Evolutionary conservation across 2,113 vertebrate genomes (phyloP), one percentile per base, ranked within the genome.

Genomic region (Saccopteryx leptura): DNA sequence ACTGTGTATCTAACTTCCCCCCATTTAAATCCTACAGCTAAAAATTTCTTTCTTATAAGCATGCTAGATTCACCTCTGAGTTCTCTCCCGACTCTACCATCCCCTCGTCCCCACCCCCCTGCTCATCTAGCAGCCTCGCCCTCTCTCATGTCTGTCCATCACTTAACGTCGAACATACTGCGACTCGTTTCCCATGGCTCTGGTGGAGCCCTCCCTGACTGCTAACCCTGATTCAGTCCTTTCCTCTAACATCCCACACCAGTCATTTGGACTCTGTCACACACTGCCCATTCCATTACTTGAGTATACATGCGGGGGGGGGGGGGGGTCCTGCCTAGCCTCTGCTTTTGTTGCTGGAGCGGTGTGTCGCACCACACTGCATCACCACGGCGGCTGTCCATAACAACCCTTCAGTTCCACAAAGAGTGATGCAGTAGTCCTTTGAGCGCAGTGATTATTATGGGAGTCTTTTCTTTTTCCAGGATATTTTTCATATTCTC

Each of bases 401-500:
- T 60, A 85, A 61, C 48, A 74, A 78, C 66, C 78, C 58, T 66
- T 89, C 88, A 50, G 19, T 52, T 71, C 26, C 48, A 63, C 15
- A 63, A 65, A 71, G 65, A 92, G 33, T 1, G 33, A 66, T 56
- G 17, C 24, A 31, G n/a, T 56, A 18, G 84, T 68, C 79, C 87
- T 58, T 4, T 86, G 3, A 88, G 60, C 26, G 21, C 33, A 74
- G 48, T 19, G 91, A 76, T 39, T 39, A 88, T 75, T 85, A 78
- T 74, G n/a, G 79, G 72, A 90, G 28, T n/a, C 56, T 50, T 76
- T 66, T 50, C 39, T 39, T 66, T 78, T 63, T n/a, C 58, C 60
- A 33, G 61, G 89, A 33, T 72, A 79, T 93, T 88, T 94, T 94
- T 97, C 82, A 82, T 93, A 76, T 72, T 88, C 90, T 91, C 58